A percentile compares a stretch with the other conserved stretches of the same genome.
Conservation (phyloP, 2,797 vertebrate species). For the Xenopus petersii region DNA sequence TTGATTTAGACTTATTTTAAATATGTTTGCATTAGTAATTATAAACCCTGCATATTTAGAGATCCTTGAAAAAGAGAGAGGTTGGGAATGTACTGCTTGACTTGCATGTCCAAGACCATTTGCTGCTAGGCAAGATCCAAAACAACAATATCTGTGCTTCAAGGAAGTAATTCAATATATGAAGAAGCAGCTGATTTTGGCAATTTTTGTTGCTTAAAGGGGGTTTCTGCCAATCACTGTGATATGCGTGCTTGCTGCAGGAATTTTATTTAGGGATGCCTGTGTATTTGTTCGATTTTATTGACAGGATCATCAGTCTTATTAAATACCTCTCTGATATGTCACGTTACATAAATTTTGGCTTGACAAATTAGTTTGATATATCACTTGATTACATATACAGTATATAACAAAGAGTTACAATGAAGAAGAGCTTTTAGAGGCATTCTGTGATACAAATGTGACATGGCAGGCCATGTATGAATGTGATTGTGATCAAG, state of each 20-base stretch:
- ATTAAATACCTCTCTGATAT: conserved; percentile 41
- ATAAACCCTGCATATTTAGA: neutral
- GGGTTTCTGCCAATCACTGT: conserved; percentile 37
- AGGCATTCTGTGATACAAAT: neutral
- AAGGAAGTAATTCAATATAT: conserved; percentile 43
- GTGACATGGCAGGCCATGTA: too few species aligned
- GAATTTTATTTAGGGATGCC: conserved; percentile 3
- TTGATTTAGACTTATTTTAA: too few species aligned
- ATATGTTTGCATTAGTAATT: too few species aligned
- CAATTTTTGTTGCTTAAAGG: neutral
- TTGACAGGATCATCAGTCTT: conserved; percentile 40
- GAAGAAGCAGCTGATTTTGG: conserved; percentile 21
- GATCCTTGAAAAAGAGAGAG: conserved; percentile 8
- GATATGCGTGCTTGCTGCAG: neutral
- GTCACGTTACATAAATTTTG: conserved; percentile 27
- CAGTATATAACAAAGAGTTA: neutral
- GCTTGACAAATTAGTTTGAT: conserved; percentile 34
- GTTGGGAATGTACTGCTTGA: conserved; percentile 15
- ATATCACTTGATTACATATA: neutral
- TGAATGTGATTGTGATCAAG: too few species aligned
- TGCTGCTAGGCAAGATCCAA: conserved; percentile 34
- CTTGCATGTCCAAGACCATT: conserved; percentile 27
- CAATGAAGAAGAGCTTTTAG: neutral
- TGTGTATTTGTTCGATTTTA: neutral
- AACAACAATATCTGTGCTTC: conserved; percentile 31